Evolutionary conservation across 2,113 vertebrate species (phyloP).

Genomic region (Hemicordylus capensis): DNA sequence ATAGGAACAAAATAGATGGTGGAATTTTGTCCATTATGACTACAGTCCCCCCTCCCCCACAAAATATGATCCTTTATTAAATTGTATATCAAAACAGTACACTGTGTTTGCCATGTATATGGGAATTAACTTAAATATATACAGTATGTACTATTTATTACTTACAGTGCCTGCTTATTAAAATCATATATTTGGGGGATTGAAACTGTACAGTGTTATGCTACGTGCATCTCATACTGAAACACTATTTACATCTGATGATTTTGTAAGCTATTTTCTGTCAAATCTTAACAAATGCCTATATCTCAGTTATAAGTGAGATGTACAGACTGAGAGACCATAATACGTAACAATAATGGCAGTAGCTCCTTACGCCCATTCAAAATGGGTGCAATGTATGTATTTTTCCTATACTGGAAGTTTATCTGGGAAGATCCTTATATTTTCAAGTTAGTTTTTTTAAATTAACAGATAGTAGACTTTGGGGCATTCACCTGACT

Average conservation of each 20-base stretch:
- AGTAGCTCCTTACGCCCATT: too few species aligned
- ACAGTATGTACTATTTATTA: rapidly evolving
- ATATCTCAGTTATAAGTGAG: neutral
- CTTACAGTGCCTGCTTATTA: neutral
- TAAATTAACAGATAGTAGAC: too few species aligned
- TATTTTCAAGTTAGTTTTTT: too few species aligned
- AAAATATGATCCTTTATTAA: conserved; percentile 13
- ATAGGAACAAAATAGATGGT: neutral
- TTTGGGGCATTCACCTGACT: too few species aligned
- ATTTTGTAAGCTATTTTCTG: neutral
- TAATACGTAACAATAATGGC: too few species aligned
- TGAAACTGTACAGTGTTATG: neutral
- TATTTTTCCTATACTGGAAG: too few species aligned
- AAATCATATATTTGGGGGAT: neutral
- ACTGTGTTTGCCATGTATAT: neutral
- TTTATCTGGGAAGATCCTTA: too few species aligned
- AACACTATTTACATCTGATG: neutral
- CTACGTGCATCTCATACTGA: neutral
- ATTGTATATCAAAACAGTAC: neutral
- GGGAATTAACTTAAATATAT: neutral
- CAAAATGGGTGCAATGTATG: too few species aligned
- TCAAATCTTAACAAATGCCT: neutral
- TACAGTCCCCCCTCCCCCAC: rapidly evolving
- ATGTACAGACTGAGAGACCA: neutral
- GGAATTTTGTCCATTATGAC: neutral